phyloP scores from a whole-genome alignment of 1,140 invertebrate species.

The Pseudomyrmex dendroicus region DNA sequence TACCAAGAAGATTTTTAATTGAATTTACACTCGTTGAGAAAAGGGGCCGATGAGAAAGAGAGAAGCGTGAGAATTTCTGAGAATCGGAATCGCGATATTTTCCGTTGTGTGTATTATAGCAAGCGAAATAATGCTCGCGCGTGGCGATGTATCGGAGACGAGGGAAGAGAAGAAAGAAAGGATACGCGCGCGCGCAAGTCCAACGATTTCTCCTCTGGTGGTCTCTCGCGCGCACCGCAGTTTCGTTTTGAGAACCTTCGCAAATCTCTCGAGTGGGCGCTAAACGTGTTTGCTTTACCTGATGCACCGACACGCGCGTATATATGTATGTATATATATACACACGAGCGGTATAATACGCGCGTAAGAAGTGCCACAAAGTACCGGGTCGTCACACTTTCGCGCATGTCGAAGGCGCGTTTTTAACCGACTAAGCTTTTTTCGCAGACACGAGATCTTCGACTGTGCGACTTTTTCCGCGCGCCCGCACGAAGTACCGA shows the following conservation, averaged over 20 bases:
- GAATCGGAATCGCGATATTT: conserved; percentile 26
- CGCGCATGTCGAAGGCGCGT: conserved; percentile 16
- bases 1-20: background rate
- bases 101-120: background rate
- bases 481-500: background rate
- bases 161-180: background rate
- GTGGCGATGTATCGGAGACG: background rate
- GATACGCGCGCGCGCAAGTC: too few relatives aligned
- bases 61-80: background rate
- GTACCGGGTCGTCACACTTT: conserved; percentile 26
- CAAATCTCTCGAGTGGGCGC: conserved; percentile 63
- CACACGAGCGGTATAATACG: background rate
- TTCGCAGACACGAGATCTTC: conserved; percentile 21
- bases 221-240: conserved; percentile 22
- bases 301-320: conserved; percentile 45
- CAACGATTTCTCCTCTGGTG: conserved; percentile 50
- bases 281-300: conserved; percentile 68
- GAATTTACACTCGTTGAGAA: background rate
- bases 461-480: conserved; percentile 7
- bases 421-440: conserved; percentile 3
- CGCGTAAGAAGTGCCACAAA: background rate
- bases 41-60: background rate
- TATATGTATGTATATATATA: too few relatives aligned
- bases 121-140: conserved; percentile 18
- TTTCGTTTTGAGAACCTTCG: conserved; percentile 59